These are phyloP conservation scores for Isurus oxyrinchus DNA, from an alignment of 2,113 vertebrate genomes.

Conservation along the genomic window DNA sequence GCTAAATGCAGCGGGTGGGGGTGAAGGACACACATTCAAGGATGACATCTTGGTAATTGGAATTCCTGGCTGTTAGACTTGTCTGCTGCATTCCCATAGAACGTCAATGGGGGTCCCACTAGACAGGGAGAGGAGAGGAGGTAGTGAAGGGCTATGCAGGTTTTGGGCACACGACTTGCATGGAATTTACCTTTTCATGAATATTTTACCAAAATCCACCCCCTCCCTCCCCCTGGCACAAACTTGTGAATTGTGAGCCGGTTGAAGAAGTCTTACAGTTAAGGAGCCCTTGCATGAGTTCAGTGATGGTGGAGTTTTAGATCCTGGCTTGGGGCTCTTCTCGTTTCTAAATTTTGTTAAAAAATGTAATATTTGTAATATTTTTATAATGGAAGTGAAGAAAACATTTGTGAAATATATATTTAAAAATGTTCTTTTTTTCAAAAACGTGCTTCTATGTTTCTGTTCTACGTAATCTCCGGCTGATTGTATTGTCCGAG, in stretches of 20 bases:
- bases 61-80: too few relatives aligned
- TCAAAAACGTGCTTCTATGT: neutral
- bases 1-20: too few relatives aligned
- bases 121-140: neutral
- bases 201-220: neutral
- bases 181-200: neutral
- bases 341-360: neutral
- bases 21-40: neutral
- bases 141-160: too few relatives aligned
- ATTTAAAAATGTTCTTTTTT: neutral
- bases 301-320: neutral
- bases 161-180: neutral
- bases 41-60: neutral
- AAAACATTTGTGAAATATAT: neutral
- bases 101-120: neutral
- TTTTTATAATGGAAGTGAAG: neutral
- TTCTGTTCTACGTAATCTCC: neutral
- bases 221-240: too few relatives aligned
- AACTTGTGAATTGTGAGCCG: neutral
- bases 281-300: neutral
- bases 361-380: neutral
- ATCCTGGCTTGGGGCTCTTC: neutral
- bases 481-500: neutral
- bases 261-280: neutral
- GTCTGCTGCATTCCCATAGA: too few relatives aligned